These are phyloP conservation scores for Myotis myotis DNA, from an alignment of 2,797 vertebrate species.

Conservation along the genomic window DNA sequence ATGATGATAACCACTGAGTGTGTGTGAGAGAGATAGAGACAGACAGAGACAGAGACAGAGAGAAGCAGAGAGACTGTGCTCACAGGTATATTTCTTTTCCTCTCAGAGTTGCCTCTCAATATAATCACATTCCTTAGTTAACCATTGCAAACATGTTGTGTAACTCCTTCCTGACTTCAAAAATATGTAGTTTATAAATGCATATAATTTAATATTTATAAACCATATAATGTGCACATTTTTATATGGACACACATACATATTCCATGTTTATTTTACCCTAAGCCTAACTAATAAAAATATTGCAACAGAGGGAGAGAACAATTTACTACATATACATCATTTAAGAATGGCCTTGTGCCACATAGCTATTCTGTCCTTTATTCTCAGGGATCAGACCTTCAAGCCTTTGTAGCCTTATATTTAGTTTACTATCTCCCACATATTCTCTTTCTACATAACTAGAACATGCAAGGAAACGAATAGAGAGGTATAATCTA, in stretches of 20 bases:
- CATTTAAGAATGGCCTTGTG: neutral
- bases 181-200: neutral
- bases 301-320: neutral
- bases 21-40: neutral
- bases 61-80: neutral
- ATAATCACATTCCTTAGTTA: conserved; percentile 13
- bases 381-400: neutral
- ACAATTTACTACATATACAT: neutral
- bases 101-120: conserved; percentile 12
- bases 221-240: neutral
- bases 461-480: conserved; percentile 6
- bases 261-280: neutral
- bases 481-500: neutral
- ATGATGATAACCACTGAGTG: neutral
- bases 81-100: neutral
- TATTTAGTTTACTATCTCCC: neutral
- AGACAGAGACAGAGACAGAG: neutral
- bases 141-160: neutral
- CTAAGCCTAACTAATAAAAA: neutral
- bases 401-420: neutral
- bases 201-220: neutral
- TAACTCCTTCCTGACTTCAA: conserved; percentile 34
- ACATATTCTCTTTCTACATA: neutral
- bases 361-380: neutral
- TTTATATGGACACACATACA: neutral